Evolutionary conservation across 2,888 invertebrate species (phyloP), one percentile per base, ranked within the genome.

Genomic region (Neria commutata): DNA sequence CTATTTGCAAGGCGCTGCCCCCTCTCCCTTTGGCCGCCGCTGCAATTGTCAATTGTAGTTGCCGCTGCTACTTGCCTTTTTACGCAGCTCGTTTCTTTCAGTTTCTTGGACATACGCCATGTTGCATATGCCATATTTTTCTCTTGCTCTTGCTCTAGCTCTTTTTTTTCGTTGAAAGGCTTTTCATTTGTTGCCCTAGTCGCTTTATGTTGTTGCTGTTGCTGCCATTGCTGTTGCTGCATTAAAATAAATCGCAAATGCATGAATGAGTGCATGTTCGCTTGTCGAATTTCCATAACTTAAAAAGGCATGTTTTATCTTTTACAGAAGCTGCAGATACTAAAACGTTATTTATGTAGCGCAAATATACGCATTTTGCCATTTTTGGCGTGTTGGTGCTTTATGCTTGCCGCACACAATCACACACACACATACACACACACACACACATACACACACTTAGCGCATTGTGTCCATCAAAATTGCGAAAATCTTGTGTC

Each of bases 211-310:
- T n/a, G n/a, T n/a, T n/a, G n/a, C n/a, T n/a, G n/a, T n/a, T n/a
- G n/a, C n/a, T n/a, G n/a, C n/a, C n/a, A n/a, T n/a, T n/a, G n/a
- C n/a, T n/a, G n/a, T n/a, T n/a, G n/a, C n/a, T 4, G 42, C 42
- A 21, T 42, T 19, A 2, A 42, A 42, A 42, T 42, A 42, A 42
- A 42, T 42, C n/a, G n/a, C n/a, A n/a, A n/a, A n/a, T n/a, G n/a
- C n/a, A n/a, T n/a, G n/a, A n/a, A n/a, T n/a, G n/a, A n/a, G n/a
- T 42, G 17, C 21, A 5, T 21, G 42, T 42, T 42, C 21, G 19
- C 19, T 42, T 42, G 42, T 42, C 42, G 42, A 42, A 42, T 42
- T 42, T 42, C 42, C 42, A 42, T 42, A 42, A 42, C 19, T 42
- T 19, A 42, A 37, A 42, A 42, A n/a, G n/a, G n/a, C n/a, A n/a